Evolutionary conservation across 2,797 vertebrate species (phyloP).

Genomic region (Scomberomorus guttatus): DNA sequence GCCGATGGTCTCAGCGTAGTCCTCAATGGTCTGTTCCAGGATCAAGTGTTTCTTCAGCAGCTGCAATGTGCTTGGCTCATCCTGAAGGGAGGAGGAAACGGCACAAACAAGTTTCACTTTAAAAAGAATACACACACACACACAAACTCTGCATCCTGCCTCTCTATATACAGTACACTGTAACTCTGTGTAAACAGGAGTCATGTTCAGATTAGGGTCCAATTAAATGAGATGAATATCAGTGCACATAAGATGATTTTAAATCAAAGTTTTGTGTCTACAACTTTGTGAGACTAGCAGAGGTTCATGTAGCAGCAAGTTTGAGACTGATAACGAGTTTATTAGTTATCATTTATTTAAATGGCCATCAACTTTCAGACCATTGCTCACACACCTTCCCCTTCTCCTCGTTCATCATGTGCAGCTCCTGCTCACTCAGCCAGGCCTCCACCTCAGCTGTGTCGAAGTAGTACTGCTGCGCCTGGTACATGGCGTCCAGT

Average conservation of each 20-base stretch:
- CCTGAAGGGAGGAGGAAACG: slow-evolving; percentile 79
- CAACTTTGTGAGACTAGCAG: not conserved
- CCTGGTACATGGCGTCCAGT: slow-evolving; percentile 93
- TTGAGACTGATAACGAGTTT: not conserved
- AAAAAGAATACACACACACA: not conserved
- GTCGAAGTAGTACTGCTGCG: slow-evolving; percentile 95
- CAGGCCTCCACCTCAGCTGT: slow-evolving; percentile 94
- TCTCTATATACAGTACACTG: not conserved
- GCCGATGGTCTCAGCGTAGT: slow-evolving; percentile 95
- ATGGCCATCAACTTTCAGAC: not conserved
- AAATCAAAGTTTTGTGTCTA: not conserved
- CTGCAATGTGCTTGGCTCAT: slow-evolving; percentile 95
- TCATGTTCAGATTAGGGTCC: not conserved
- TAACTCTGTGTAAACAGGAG: no score
- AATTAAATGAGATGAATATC: not conserved
- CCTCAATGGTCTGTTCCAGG: slow-evolving; percentile 93
- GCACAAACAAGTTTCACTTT: not conserved
- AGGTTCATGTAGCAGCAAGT: not conserved
- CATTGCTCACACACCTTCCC: slow-evolving; percentile 88
- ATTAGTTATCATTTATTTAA: not conserved
- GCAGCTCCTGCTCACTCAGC: slow-evolving; percentile 96
- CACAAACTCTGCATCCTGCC: not conserved
- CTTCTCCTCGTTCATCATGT: slow-evolving; percentile 97
- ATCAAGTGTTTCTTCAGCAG: slow-evolving; percentile 95
- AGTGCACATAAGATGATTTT: not conserved